phyloP scores from a whole-genome alignment of 2,797 vertebrate species.

The Rhinatrema bivittatum region DNA sequence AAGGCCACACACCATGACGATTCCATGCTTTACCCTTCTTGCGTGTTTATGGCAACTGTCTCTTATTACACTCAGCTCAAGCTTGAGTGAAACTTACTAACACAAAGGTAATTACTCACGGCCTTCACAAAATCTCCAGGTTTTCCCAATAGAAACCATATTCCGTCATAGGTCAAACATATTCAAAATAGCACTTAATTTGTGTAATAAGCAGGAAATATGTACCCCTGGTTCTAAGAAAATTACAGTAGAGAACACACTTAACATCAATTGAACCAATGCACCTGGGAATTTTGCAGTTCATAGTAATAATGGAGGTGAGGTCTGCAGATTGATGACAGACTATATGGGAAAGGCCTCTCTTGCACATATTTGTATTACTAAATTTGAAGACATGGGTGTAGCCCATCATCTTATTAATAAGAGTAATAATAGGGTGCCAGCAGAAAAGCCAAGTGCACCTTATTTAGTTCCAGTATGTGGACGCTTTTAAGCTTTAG shows the following conservation, averaged over 20 bases:
- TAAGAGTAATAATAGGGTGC: conserved; percentile 3
- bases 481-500: conserved; percentile 24
- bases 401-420: conserved; percentile 15
- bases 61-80: conserved; percentile 63
- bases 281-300: conserved; percentile 17
- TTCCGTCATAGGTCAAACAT: conserved; percentile 64
- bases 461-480: conserved; percentile 15
- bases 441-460: conserved; percentile 17
- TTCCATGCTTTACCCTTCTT: conserved; percentile 50
- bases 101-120: conserved; percentile 63
- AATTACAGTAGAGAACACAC: conserved; percentile 26
- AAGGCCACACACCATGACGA: conserved; percentile 67
- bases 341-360: conserved; percentile 10
- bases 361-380: background rate
- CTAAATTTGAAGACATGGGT: background rate
- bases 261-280: conserved; percentile 26
- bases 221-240: conserved; percentile 65
- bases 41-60: conserved; percentile 71
- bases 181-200: conserved; percentile 76
- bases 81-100: conserved; percentile 58
- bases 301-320: conserved; percentile 13
- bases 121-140: conserved; percentile 54
- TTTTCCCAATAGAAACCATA: conserved; percentile 96
- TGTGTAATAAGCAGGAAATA: conserved; percentile 95
- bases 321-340: conserved; percentile 28